These are phyloP conservation scores for Galaxea fascicularis DNA, from an alignment of 92 coral and sea anemone species.

Conservation along the genomic window DNA sequence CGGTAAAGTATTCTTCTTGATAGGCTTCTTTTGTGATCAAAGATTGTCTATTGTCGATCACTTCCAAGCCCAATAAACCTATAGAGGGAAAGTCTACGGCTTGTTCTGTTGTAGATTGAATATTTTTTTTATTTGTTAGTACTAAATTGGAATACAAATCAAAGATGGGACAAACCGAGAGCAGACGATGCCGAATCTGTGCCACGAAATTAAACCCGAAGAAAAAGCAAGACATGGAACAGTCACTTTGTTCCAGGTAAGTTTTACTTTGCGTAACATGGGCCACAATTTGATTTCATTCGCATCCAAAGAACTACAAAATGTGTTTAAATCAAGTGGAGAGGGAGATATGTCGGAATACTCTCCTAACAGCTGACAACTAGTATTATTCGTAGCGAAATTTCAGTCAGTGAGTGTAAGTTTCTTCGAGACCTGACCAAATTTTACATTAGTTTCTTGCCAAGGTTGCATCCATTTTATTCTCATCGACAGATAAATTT, in stretches of 20 bases:
- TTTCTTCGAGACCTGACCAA: too few relatives aligned
- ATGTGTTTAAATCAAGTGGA: background rate
- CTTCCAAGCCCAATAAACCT: background rate
- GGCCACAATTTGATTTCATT: background rate
- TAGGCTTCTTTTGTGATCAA: background rate
- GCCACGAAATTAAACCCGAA: constrained; percentile 84
- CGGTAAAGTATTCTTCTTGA: background rate
- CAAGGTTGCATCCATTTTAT: too few relatives aligned
- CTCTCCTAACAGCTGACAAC: too few relatives aligned
- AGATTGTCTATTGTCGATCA: background rate
- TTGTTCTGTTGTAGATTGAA: background rate
- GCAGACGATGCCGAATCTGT: constrained; percentile 77
- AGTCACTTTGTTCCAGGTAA: constrained; percentile 74
- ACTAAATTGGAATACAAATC: background rate
- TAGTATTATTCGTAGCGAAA: too few relatives aligned
- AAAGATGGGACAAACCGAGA: constrained; percentile 81
- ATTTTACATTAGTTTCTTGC: too few relatives aligned
- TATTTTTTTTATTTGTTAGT: background rate
- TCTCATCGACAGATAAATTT: background rate
- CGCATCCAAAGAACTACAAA: background rate
- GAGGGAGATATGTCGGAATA: too few relatives aligned
- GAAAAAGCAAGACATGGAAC: constrained; percentile 81
- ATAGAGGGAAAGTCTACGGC: background rate
- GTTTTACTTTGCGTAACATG: constrained; percentile 7
- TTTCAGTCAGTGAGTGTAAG: too few relatives aligned